Percentiles rank a stretch among this genome's conserved stretches.
phyloP scores from a whole-genome alignment of 2,888 invertebrate genomes.

The Pterobdella sp. region DNA sequence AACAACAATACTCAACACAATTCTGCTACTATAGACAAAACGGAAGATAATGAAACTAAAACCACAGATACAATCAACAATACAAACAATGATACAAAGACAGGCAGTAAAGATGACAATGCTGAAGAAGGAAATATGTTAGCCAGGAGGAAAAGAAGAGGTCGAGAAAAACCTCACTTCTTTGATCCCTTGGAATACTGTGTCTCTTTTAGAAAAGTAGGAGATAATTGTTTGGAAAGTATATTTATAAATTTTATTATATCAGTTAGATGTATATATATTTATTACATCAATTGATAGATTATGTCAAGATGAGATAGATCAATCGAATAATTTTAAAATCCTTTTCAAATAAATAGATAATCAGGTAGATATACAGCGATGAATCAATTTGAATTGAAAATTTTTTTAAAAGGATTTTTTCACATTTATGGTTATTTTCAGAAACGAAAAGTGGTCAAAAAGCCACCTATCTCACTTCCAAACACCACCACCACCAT shows the following conservation, averaged over 20 bases:
- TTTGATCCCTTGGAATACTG: constrained; percentile 27
- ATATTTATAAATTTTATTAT: too few species aligned
- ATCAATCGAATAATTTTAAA: too few species aligned
- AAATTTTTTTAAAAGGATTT: not conserved
- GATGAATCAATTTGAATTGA: too few species aligned
- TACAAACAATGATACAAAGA: not conserved
- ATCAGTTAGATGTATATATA: too few species aligned
- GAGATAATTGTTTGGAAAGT: not conserved
- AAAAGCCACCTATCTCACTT: not conserved
- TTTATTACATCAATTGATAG: too few species aligned
- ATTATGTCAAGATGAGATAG: too few species aligned
- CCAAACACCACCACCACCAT: constrained; percentile 3
- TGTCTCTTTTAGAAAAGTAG: constrained; percentile 9
- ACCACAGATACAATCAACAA: not conserved
- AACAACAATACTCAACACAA: not conserved
- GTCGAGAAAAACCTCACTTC: constrained; percentile 27
- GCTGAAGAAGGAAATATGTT: not conserved
- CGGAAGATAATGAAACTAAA: not conserved
- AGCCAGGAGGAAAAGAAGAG: constrained; percentile 15
- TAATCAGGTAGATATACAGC: too few species aligned
- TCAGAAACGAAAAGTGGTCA: not conserved
- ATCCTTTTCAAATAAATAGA: too few species aligned
- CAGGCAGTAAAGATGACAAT: not conserved
- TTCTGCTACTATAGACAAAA: not conserved
- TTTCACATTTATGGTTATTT: not conserved